phyloP scores from a whole-genome alignment of 2,797 vertebrate genomes.

The Acestrorhynchus altus region DNA sequence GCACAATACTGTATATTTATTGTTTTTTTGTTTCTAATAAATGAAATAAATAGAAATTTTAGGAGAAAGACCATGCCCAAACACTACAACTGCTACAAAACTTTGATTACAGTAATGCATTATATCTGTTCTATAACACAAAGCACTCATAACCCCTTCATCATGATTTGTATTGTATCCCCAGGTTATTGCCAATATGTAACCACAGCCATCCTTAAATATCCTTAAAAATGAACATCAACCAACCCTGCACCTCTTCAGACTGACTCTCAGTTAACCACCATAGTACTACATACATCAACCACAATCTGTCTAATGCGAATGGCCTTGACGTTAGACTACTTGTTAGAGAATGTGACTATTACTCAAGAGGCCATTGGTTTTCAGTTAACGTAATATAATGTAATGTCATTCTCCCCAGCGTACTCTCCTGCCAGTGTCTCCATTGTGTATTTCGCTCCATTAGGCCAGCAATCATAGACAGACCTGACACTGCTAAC shows the following conservation, averaged over 20 bases:
- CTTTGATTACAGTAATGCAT: too few species aligned
- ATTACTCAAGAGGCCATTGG: not conserved
- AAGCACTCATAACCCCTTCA: too few species aligned
- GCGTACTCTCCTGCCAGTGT: not conserved
- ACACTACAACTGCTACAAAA: too few species aligned
- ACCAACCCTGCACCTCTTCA: not conserved
- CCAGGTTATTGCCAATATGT: too few species aligned
- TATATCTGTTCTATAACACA: too few species aligned
- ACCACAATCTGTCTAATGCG: not conserved
- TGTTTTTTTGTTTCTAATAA: too few species aligned
- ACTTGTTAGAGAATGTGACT: slow-evolving; percentile 5
- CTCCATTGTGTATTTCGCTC: not conserved
- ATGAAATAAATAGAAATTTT: too few species aligned
- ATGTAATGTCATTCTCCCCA: not conserved
- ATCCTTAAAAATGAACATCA: too few species aligned
- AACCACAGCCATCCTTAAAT: too few species aligned
- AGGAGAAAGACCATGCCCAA: too few species aligned
- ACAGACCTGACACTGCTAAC: slow-evolving; percentile 6
- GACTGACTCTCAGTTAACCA: not conserved
- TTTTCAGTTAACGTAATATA: not conserved
- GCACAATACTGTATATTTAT: too few species aligned
- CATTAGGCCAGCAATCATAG: not conserved
- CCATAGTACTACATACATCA: not conserved
- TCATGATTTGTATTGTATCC: too few species aligned
- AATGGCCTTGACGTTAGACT: not conserved